phyloP scores from a whole-genome alignment of 2,113 vertebrate species.

The Uria aalge region DNA sequence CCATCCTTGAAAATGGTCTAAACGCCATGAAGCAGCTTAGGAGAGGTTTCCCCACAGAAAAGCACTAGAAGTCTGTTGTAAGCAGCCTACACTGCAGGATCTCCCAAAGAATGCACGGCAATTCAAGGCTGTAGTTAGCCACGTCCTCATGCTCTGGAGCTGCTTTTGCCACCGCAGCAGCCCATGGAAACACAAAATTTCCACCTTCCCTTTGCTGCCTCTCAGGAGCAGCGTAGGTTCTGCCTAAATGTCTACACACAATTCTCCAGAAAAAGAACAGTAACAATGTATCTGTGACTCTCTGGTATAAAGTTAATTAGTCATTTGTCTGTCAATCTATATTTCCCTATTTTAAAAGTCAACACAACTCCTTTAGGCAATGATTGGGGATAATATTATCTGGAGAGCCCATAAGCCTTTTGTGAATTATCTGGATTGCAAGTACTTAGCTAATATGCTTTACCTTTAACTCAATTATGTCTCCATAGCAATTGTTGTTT shows the following conservation, averaged over 20 bases:
- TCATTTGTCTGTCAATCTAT: not conserved
- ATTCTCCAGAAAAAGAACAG: not conserved
- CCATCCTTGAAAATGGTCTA: not conserved
- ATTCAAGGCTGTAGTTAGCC: not conserved
- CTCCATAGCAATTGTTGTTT: not conserved
- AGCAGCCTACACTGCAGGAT: not conserved
- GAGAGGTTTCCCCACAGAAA: not conserved
- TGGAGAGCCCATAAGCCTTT: not conserved
- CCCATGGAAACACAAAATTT: not conserved
- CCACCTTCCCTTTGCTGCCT: not conserved
- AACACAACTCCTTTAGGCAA: not conserved
- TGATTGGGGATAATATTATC: not conserved
- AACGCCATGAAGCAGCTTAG: not conserved
- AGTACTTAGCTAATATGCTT: not conserved
- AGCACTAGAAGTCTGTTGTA: fast-evolving
- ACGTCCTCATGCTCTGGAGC: not conserved
- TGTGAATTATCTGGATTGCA: not conserved
- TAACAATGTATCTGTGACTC: not conserved
- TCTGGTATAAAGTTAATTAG: not conserved
- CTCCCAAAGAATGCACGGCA: not conserved
- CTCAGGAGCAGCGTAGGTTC: not conserved
- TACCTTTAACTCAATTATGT: not conserved
- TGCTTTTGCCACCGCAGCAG: not conserved
- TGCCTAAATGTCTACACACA: not conserved
- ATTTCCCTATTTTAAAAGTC: not conserved